A percentile compares a stretch with the other conserved stretches of the same genome.
Evolutionary conservation across 2,113 vertebrate species (phyloP).

Genomic region (Dasyurus viverrinus): DNA sequence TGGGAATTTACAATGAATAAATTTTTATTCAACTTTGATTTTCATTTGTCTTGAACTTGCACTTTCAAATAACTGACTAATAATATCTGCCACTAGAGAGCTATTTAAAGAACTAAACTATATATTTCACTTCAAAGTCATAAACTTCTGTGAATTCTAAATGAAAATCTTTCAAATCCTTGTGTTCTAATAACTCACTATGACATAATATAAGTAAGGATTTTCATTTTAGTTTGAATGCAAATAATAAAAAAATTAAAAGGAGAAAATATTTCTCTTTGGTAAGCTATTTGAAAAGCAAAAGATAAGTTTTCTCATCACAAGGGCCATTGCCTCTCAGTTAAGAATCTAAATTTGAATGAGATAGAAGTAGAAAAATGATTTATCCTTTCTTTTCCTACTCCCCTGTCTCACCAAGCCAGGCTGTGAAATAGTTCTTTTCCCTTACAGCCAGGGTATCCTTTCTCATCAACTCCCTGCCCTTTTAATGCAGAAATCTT

Average conservation of each 20-base stretch:
- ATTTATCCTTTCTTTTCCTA: not conserved
- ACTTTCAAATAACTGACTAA: not conserved
- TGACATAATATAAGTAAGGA: not conserved
- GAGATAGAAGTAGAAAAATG: not conserved
- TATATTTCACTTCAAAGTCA: not conserved
- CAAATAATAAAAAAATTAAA: not conserved
- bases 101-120: not conserved
- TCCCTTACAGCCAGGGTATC: not conserved
- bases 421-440: not conserved
- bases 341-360: not conserved
- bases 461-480: not conserved
- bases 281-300: not conserved
- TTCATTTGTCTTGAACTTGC: not conserved
- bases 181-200: not conserved
- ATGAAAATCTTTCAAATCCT: not conserved
- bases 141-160: not conserved
- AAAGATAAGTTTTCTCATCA: not conserved
- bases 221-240: not conserved
- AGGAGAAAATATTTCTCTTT: not conserved
- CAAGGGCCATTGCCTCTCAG: not conserved
- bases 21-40: not conserved
- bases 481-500: not conserved
- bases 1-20: not conserved
- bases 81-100: not conserved
- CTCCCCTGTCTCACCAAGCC: not conserved